These are phyloP conservation scores for Mastomys coucha DNA, from an alignment of 2,113 vertebrate genomes.

Conservation along the genomic window DNA sequence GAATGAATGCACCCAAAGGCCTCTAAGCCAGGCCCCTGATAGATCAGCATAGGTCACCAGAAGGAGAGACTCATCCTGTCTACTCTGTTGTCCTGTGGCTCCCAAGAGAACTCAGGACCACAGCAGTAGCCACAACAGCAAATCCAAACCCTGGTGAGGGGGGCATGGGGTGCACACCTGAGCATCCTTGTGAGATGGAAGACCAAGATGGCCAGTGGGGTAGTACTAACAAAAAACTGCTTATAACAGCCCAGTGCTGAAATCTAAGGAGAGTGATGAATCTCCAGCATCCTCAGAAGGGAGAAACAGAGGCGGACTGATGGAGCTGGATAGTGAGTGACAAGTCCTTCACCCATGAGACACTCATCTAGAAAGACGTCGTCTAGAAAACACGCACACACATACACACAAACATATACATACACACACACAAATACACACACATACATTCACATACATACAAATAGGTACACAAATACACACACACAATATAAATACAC, in stretches of 20 bases:
- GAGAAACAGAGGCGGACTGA: neutral
- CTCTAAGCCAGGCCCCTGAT: neutral
- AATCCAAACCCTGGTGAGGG: neutral
- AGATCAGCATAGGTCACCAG: neutral
- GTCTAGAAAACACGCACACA: neutral
- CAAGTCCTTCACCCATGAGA: neutral
- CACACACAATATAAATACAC: neutral
- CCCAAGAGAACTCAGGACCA: too few relatives aligned
- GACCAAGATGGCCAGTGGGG: neutral
- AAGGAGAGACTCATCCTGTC: neutral
- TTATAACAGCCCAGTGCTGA: neutral
- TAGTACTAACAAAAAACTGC: too few relatives aligned
- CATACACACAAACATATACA: neutral
- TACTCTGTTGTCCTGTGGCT: neutral
- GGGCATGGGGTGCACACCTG: neutral
- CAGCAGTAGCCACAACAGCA: neutral
- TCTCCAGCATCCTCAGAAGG: neutral
- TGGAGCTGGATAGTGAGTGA: neutral
- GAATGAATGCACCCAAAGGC: neutral
- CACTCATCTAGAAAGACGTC: neutral
- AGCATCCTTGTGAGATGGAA: neutral
- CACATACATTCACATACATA: neutral
- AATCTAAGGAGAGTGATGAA: neutral
- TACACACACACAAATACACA: neutral
- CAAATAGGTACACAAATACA: neutral